Base-by-base conservation (phyloP, 2,113 vertebrate species). In the Romanogobio albipinnatus region DNA sequence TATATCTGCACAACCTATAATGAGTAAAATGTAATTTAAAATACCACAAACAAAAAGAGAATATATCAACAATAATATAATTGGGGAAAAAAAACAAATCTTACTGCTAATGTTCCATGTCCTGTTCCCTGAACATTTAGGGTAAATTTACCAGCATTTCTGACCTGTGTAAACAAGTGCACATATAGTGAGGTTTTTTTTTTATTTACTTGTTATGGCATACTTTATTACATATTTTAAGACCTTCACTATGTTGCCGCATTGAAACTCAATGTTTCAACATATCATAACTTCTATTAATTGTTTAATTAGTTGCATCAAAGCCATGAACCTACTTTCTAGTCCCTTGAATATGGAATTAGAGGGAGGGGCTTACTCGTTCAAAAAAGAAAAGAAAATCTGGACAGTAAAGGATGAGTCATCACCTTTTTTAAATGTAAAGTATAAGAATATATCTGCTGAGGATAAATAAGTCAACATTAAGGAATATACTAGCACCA, bases 1-100 rank as follows among this genome's bases (percentile, higher is more conserved):
- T 90, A 91, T 1, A 64, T 88, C n/a, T 91, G 89, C 17, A 86
- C 24, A 68, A 91, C 13, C 91, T 91, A 61, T 49, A 26, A 62
- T 29, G 15, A 81, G 14, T 9, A 36, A 76, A 61, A 62, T 24
- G 5, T 2, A 43, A 66, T 2, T 51, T 15, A 22, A 24, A 15
- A 19, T 17, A 43, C 1, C 2, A 3, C 62, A 2, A 29, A 76
- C 15, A 13, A 3, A n/a, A 56, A 11, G 4, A 66, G 17, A 3
- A 24, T 7, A 19, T 2, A 8, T 53, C 22, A 22, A 43, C 33
- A 74, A 5, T 3, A 9, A 71, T 22, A 3, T 36, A n/a, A 36
- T 7, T 19, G 39, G 0, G 4, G 13, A 9, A 5, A 19, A 26
- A 61, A 45, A 49, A 14, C 29, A 9, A 0, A 5, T 71, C 76